Evolutionary conservation across 2,888 invertebrate species (phyloP).

Genomic region (Metallyticus violacea): DNA sequence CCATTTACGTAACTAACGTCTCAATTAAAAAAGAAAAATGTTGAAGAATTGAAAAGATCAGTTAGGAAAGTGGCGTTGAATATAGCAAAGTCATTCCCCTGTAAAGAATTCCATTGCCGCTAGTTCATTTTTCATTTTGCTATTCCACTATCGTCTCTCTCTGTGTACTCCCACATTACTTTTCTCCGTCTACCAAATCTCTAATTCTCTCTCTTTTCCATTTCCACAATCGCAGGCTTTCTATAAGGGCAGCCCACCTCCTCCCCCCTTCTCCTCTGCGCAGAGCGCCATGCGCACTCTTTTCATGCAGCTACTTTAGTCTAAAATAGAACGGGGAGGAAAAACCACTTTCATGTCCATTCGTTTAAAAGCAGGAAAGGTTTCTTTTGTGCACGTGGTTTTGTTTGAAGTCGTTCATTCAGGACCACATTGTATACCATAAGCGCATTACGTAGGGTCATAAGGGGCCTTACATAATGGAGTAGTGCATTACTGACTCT

Average conservation of each 20-base stretch:
- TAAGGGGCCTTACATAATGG: not conserved
- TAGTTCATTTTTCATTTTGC: not conserved
- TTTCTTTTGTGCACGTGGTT: not conserved
- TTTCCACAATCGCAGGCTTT: not conserved
- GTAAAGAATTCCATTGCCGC: not conserved
- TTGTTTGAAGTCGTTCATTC: conserved; percentile 9
- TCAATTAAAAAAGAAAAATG: not conserved
- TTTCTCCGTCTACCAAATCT: not conserved
- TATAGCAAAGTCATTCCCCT: no score
- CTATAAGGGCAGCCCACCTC: no score
- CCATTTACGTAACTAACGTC: not conserved
- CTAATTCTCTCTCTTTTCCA: not conserved
- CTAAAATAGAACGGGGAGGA: not conserved
- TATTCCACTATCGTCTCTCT: no score
- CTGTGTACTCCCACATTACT: no score
- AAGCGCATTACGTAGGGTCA: not conserved
- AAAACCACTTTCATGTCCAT: not conserved
- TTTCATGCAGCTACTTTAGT: not conserved
- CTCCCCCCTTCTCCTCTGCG: no score
- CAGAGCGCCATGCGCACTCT: not conserved
- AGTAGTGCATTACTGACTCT: not conserved
- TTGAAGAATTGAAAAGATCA: not conserved
- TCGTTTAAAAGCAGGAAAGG: conserved; percentile 2
- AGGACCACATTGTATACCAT: not conserved
- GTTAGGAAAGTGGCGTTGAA: no score